Conservation (phyloP, 1,140 invertebrate genomes). For the Ganaspis sp. region DNA sequence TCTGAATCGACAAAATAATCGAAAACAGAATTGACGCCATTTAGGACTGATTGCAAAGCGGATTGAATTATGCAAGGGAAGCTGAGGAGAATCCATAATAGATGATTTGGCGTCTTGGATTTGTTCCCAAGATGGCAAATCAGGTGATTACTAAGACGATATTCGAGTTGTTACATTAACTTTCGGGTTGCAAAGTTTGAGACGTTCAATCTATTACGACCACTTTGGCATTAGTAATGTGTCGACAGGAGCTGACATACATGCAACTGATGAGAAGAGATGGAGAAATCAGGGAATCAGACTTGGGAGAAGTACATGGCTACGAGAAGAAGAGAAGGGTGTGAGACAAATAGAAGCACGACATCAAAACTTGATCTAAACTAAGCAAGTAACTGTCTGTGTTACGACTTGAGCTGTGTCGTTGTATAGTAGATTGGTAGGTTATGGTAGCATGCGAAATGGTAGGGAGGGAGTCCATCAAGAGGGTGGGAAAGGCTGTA, state of each 20-base stretch:
- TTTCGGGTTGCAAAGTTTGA: conserved; percentile 60
- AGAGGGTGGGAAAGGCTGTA: conserved; percentile 45
- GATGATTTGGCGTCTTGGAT: not conserved
- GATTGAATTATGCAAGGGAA: not conserved
- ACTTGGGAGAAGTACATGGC: conserved; percentile 30
- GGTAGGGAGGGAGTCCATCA: conserved; percentile 43
- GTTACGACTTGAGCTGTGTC: conserved; percentile 57
- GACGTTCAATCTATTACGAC: conserved; percentile 69
- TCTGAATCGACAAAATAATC: too few relatives aligned
- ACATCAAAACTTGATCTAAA: conserved; percentile 74
- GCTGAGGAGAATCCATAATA: not conserved
- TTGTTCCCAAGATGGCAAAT: too few relatives aligned
- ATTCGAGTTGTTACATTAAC: not conserved
- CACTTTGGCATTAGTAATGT: conserved; percentile 71
- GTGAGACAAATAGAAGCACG: conserved; percentile 57
- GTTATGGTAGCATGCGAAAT: conserved; percentile 57
- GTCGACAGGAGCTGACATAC: conserved; percentile 58
- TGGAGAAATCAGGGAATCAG: conserved; percentile 38
- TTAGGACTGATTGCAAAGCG: too few relatives aligned
- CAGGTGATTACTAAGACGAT: not conserved
- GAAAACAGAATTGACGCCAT: too few relatives aligned
- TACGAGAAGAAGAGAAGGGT: conserved; percentile 50
- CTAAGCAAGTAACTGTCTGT: conserved; percentile 70
- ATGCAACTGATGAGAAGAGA: conserved; percentile 41
- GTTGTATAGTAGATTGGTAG: conserved; percentile 55